Evolutionary conservation across 2,113 vertebrate species (phyloP).

Genomic region (Cephalopterus ornatus): DNA sequence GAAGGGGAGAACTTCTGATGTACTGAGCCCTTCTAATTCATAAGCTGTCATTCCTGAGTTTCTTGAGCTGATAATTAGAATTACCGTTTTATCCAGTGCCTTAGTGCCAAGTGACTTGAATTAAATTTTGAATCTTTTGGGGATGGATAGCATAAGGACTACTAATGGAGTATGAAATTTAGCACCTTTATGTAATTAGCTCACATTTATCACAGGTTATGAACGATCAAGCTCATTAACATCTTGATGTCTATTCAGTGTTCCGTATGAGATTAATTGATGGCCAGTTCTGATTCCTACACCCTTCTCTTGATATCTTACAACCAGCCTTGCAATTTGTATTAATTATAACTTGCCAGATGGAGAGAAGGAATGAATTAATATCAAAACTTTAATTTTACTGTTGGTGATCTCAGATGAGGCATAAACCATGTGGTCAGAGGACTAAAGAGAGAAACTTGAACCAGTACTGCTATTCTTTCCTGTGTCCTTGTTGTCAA

Average conservation of each 20-base stretch:
- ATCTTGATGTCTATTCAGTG: not conserved
- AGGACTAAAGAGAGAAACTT: not conserved
- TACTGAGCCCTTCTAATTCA: not conserved
- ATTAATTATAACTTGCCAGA: not conserved
- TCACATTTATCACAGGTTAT: constrained; percentile 44
- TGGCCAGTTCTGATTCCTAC: not conserved
- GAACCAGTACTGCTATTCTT: not conserved
- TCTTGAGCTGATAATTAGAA: constrained; percentile 39
- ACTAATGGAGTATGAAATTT: constrained; percentile 50
- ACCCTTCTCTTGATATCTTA: not conserved
- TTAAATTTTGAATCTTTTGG: constrained; percentile 55
- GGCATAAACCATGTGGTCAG: not conserved
- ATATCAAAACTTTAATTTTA: constrained; percentile 21
- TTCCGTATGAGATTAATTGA: not conserved
- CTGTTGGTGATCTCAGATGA: constrained; percentile 18
- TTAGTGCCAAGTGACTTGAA: constrained; percentile 36
- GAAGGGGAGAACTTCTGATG: not conserved
- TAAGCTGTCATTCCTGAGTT: not conserved
- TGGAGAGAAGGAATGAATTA: not conserved
- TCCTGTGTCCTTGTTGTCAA: not conserved
- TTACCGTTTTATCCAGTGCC: constrained; percentile 10
- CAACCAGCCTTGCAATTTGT: not conserved
- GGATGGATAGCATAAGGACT: constrained; percentile 36
- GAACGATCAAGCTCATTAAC: constrained; percentile 47
- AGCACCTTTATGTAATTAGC: constrained; percentile 46